These are phyloP conservation scores for Picus viridis DNA, from an alignment of 2,797 vertebrate species.

Conservation along the genomic window DNA sequence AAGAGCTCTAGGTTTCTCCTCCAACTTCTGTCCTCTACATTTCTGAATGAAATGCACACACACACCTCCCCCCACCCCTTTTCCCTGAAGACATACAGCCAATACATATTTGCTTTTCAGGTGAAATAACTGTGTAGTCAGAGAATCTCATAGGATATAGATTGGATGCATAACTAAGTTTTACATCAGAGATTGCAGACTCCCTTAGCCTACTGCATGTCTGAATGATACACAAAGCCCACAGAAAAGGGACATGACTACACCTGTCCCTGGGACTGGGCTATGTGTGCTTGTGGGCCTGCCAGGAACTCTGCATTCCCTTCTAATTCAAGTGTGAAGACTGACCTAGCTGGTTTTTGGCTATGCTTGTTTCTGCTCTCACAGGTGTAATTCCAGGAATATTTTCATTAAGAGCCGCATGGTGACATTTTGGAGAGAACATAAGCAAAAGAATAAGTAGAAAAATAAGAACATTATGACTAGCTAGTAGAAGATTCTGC, in stretches of 20 bases:
- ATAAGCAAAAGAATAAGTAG: neutral
- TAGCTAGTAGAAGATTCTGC: neutral
- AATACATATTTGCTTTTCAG: neutral
- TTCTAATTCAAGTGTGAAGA: neutral
- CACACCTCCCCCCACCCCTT: too few relatives aligned
- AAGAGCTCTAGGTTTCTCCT: neutral
- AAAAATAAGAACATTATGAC: neutral
- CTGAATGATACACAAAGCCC: neutral
- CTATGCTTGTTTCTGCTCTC: neutral
- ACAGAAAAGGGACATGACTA: neutral
- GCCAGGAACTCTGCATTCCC: neutral
- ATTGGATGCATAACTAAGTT: neutral
- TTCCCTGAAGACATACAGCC: neutral
- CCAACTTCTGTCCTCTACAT: neutral
- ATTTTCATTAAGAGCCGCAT: neutral
- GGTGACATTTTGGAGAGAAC: neutral
- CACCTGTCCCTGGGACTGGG: neutral
- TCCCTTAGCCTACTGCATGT: fast-evolving
- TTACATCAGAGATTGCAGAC: neutral
- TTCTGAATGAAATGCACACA: neutral
- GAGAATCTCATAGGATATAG: neutral
- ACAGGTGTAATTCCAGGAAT: neutral
- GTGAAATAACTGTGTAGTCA: neutral
- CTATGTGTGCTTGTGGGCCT: fast-evolving
- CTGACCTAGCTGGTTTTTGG: neutral